Evolutionary conservation across 2,797 vertebrate species (phyloP), one percentile per base, ranked within the genome.

Genomic region (Acanthurus lineatus): DNA sequence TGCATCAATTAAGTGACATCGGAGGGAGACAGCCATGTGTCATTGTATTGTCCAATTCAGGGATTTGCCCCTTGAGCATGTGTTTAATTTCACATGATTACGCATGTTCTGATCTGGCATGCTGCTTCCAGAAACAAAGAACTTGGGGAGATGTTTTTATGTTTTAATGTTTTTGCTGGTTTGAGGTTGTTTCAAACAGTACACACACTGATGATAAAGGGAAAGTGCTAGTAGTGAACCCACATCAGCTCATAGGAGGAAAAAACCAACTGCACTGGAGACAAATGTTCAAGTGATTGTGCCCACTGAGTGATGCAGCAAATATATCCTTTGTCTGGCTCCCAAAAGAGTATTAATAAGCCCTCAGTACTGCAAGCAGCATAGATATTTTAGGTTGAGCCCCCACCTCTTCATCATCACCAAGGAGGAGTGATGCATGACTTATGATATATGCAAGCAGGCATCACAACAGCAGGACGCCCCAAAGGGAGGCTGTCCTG

Each of bases 1-100:
- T 92, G 85, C 74, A 57, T 89, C 88, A 92, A 91, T 93, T 87
- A 91, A 88, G 82, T 82, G 89, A 85, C 84, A 88, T 62, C 3
- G 77, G 63, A 65, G 74, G 88, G 79, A 86, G 48, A 69, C 81
- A 38, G 64, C 79, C 86, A 84, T 86, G 82, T 86, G 86, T 80
- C 77, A 76, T 53, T 69, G 74, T 60, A 64, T 81, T 87, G 85
- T 91, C 85, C 88, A 73, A 77, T 69, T 77, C 19, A 11, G 71
- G 58, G 88, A 83, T 85, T 86, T 69, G 77, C 58, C 67, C 32
- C 2, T 7, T 17, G 75, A 87, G 73, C 90, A 91, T 90, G 88
- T 92, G 90, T 76, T 86, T 81, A 11, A 83, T 81, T 92, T 91
- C 93, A 86, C 87, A 93, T 75, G 66, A 78, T 74, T 77, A 74